These are phyloP conservation scores for Spodoptera picta DNA, from an alignment of 2,888 invertebrate species.

Conservation along the genomic window DNA sequence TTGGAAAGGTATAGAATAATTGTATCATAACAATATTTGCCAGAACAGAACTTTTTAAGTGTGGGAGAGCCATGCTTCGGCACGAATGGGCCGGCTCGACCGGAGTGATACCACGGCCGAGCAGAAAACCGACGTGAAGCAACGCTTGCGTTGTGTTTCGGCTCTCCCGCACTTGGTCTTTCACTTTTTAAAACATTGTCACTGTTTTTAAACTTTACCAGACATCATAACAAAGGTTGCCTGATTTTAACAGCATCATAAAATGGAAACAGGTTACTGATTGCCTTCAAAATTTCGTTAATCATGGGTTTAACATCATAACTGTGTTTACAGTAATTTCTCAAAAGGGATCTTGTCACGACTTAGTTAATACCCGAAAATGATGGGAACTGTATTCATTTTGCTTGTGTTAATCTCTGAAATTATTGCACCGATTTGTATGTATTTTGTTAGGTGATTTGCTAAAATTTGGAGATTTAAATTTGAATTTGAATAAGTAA, in stretches of 20 bases:
- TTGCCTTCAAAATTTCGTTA: constrained; percentile 59
- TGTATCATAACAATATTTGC: no score
- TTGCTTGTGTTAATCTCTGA: constrained; percentile 50
- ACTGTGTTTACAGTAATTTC: constrained; percentile 59
- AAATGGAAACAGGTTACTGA: constrained; percentile 63
- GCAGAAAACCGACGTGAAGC: no score
- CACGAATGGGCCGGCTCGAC: no score
- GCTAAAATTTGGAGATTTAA: not conserved
- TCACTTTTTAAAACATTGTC: not conserved
- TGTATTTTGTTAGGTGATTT: constrained; percentile 31
- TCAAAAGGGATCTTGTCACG: constrained; percentile 62
- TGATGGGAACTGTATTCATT: constrained; percentile 55
- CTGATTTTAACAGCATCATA: constrained; percentile 34
- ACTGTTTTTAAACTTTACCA: no score
- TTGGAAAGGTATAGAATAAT: no score
- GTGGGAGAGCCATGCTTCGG: no score
- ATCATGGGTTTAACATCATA: constrained; percentile 57
- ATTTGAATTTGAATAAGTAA: no score
- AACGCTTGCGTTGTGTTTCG: no score
- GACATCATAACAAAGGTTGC: not conserved
- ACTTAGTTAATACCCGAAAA: constrained; percentile 57
- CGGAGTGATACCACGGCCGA: no score
- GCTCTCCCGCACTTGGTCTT: no score
- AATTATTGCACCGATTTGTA: constrained; percentile 56
- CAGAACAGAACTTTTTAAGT: no score